Conservation (phyloP, 2,888 invertebrate genomes). For the Carabus problematicus region DNA sequence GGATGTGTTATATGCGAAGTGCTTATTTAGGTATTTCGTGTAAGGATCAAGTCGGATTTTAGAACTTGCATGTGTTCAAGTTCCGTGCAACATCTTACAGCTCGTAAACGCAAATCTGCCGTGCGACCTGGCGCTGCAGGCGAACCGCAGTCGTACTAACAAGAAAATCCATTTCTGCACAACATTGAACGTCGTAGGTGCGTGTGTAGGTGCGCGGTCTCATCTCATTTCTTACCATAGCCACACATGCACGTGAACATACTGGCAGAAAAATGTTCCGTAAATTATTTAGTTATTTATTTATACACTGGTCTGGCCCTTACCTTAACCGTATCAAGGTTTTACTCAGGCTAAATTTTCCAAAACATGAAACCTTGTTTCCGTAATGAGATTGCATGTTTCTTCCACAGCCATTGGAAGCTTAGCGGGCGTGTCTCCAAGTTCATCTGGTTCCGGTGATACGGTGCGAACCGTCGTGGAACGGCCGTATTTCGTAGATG, state of each 20-base stretch:
- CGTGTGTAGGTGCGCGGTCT: too few species aligned
- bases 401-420: constrained; percentile 9
- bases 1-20: constrained; percentile 7
- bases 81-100: constrained; percentile 15
- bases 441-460: constrained; percentile 33
- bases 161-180: constrained; percentile 11
- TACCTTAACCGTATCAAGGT: too few species aligned
- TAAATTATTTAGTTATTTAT: too few species aligned
- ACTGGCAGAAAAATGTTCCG: too few species aligned
- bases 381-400: too few species aligned
- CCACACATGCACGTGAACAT: too few species aligned
- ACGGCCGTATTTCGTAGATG: constrained; percentile 84
- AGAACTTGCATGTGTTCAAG: constrained; percentile 14
- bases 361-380: too few species aligned
- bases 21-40: neutral
- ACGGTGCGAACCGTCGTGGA: constrained; percentile 59
- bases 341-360: too few species aligned
- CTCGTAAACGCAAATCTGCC: constrained; percentile 17
- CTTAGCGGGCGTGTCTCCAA: constrained; percentile 12
- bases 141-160: neutral
- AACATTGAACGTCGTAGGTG: too few species aligned
- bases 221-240: too few species aligned
- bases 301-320: too few species aligned
- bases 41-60: constrained; percentile 18
- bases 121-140: constrained; percentile 1